phyloP scores from a whole-genome alignment of 2,888 invertebrate species.

The Drosophila pseudotalamancana region DNA sequence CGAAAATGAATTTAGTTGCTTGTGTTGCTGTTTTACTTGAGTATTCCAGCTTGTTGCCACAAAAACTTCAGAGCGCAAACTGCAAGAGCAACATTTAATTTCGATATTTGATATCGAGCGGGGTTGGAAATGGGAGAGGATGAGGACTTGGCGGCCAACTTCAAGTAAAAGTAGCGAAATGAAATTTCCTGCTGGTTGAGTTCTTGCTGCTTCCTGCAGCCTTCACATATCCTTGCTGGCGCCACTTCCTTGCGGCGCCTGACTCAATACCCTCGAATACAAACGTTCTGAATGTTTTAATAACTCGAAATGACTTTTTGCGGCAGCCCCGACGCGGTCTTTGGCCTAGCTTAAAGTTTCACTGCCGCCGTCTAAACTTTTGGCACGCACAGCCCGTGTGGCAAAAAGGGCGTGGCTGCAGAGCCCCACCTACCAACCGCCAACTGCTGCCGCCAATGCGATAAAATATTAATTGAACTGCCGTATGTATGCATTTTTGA shows the following conservation, averaged over 20 bases:
- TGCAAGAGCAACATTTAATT: constrained; percentile 71
- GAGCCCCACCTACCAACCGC: not conserved
- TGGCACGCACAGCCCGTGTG: constrained; percentile 54
- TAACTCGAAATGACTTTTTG: constrained; percentile 80
- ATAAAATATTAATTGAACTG: constrained; percentile 78
- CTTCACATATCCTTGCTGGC: constrained; percentile 67
- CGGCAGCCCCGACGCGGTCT: constrained; percentile 50
- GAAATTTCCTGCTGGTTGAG: constrained; percentile 75
- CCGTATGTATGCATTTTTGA: constrained; percentile 77
- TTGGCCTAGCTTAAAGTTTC: constrained; percentile 50
- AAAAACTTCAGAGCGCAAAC: constrained; percentile 19
- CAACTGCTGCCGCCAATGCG: constrained; percentile 39
- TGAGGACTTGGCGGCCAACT: constrained; percentile 35
- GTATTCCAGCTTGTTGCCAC: constrained; percentile 11
- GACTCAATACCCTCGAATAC: constrained; percentile 61
- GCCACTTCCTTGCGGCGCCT: constrained; percentile 36
- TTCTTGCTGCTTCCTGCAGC: constrained; percentile 65
- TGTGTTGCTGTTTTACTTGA: constrained; percentile 20
- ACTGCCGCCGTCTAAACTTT: constrained; percentile 63
- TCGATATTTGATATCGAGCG: constrained; percentile 72
- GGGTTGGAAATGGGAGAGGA: not conserved
- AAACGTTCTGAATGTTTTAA: constrained; percentile 81
- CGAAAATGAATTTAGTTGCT: constrained; percentile 70
- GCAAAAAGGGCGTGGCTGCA: constrained; percentile 19
- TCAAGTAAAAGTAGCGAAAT: constrained; percentile 57